Evolutionary conservation across 1,140 invertebrate genomes (phyloP), one percentile per base, ranked within the genome.

Genomic region (Cotesia glomerata): DNA sequence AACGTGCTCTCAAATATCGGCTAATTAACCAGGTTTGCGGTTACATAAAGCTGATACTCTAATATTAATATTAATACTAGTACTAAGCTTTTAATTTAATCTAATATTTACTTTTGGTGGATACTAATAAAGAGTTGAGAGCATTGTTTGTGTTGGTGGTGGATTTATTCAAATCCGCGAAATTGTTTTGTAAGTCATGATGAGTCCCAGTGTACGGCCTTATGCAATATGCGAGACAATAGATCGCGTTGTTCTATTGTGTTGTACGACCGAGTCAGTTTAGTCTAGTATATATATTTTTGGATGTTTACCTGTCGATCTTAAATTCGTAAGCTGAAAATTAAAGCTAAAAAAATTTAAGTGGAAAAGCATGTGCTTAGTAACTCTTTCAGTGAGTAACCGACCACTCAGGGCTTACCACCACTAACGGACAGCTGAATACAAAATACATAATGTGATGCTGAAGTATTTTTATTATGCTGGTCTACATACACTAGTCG

Each of bases 11-110:
- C 76, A 76, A 79, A 80, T 82, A 82, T 82, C 79, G 77, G 71
- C 75, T 82, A 82, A 83, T 83, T 82, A 81, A 82, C 76, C 79
- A 77, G 78, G 79, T 81, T 83, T 72, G 74, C 77, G 76, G 34
- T 13, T 52, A 67, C 35, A 52, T 51, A 61, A 56, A 63, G 56
- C 65, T 74, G 69, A 45, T 45, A 45, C 26, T 26, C 26, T 26
- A 26, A 26, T 26, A 26, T 26, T 26, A 52, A 34, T 16, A 39
- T 34, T 45, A 26, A 51, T 26, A 26, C 26, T 26, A 26, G 26
- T 26, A 26, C 39, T 45, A 45, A 45, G 39, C 39, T 66, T 36
- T 9, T 14, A 39, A 54, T 51, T 71, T 63, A 34, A 56, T 49
- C 26, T 26, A 1, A 26, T 26, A 26, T 26, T 26, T 26, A 26